Conservation (phyloP, 1,140 invertebrate genomes). For the Zaprionus ornatus region DNA sequence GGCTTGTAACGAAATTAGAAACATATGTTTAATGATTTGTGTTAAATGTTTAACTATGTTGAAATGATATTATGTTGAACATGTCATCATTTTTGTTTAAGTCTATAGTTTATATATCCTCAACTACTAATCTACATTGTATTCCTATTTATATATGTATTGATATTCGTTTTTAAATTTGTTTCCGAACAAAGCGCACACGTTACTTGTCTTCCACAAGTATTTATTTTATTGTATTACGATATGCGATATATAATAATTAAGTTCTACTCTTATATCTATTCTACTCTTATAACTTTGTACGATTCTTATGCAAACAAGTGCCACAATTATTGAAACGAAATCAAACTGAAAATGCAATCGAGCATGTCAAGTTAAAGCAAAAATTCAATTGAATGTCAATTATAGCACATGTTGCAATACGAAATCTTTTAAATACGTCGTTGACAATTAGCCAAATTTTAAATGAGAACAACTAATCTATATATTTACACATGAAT, state of each 20-base stretch:
- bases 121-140: conserved; percentile 18
- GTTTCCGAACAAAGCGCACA: conserved; percentile 42
- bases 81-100: conserved; percentile 70
- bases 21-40: conserved; percentile 35
- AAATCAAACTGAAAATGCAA: conserved; percentile 25
- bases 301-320: conserved; percentile 72
- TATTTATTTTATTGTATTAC: conserved; percentile 24
- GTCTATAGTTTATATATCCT: conserved; percentile 1
- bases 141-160: conserved; percentile 13
- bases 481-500: conserved; percentile 53
- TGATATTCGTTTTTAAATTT: conserved; percentile 32
- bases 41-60: conserved; percentile 68
- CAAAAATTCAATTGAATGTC: conserved; percentile 56
- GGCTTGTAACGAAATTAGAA: conserved; percentile 21
- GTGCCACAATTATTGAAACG: conserved; percentile 63
- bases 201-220: conserved; percentile 74
- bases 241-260: conserved; percentile 30
- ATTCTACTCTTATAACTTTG: conserved; percentile 25
- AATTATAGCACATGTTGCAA: conserved; percentile 50
- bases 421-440: conserved; percentile 28
- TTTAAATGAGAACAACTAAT: conserved; percentile 31
- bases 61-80: conserved; percentile 80
- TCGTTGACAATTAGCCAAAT: conserved; percentile 59
- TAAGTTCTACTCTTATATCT: conserved; percentile 32
- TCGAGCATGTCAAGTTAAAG: conserved; percentile 40